A percentile compares a stretch with the other conserved stretches of the same genome.
Conservation (phyloP, 2,888 invertebrate genomes). For the Pammene aurita region DNA sequence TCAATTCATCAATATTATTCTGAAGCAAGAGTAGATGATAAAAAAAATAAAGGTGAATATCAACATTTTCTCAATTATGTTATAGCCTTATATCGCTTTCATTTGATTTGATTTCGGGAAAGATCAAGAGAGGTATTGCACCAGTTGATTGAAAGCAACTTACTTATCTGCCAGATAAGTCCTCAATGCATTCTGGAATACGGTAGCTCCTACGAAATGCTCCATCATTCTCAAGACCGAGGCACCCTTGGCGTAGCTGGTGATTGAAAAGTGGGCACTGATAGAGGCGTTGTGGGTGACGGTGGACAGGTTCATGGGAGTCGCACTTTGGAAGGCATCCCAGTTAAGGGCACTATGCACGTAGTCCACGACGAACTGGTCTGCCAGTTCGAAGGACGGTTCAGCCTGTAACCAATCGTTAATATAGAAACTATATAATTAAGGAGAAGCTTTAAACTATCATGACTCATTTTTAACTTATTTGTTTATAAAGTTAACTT, state of each 20-base stretch:
- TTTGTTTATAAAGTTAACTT: no score
- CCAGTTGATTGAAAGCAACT: constrained; percentile 48
- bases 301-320: constrained; percentile 77
- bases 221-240: constrained; percentile 86
- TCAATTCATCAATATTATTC: no score
- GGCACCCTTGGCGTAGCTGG: constrained; percentile 88
- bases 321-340: constrained; percentile 78
- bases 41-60: no score
- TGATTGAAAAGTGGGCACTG: constrained; percentile 84
- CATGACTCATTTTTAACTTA: no score
- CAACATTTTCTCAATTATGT: no score
- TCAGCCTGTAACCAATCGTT: constrained; percentile 61
- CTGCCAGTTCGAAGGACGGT: constrained; percentile 63
- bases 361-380: constrained; percentile 87
- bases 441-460: no score
- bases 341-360: constrained; percentile 85
- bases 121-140: no score
- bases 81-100: no score
- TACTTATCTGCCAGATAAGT: constrained; percentile 83
- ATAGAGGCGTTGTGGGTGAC: constrained; percentile 82
- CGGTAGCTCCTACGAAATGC: constrained; percentile 81
- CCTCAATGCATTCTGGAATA: constrained; percentile 83
- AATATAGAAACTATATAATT: constrained; percentile 11
- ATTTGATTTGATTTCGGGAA: no score
- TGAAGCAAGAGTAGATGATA: no score